Conservation (phyloP, 2,113 vertebrate genomes). For the Poicephalus gulielmi region DNA sequence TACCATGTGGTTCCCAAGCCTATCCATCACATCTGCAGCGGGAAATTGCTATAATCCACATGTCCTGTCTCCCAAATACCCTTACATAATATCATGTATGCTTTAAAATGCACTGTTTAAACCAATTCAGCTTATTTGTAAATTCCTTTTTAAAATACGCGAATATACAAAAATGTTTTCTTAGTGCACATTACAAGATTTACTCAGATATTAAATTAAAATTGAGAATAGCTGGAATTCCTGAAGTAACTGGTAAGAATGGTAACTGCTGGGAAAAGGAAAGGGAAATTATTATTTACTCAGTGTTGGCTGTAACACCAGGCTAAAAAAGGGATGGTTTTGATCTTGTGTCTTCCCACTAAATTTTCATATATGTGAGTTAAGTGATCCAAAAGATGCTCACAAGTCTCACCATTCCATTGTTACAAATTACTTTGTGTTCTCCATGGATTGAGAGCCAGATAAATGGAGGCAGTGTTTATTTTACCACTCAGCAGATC, state of each 20-base stretch:
- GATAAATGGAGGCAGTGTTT: slow-evolving; percentile 38
- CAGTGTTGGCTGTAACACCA: background rate
- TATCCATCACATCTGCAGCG: background rate
- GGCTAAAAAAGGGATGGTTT: background rate
- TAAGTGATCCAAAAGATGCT: background rate
- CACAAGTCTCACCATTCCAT: background rate
- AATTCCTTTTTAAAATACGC: background rate
- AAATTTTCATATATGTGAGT: background rate
- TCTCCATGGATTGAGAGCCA: background rate
- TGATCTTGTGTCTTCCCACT: background rate
- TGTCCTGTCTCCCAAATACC: background rate
- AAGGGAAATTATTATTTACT: background rate
- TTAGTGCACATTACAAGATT: background rate
- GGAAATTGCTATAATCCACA: background rate
- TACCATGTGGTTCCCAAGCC: background rate
- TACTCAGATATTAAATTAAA: background rate
- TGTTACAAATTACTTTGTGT: background rate
- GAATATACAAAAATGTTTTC: background rate
- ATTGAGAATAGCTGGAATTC: background rate
- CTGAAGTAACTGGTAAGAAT: background rate
- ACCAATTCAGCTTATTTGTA: background rate
- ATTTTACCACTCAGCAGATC: slow-evolving; percentile 32
- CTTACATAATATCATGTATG: background rate
- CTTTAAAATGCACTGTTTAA: background rate
- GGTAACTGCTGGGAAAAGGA: background rate